A percentile compares a stretch with the other conserved stretches of the same genome.
Evolutionary conservation across 1,140 invertebrate genomes (phyloP).

Genomic region (Tetramorium simillimum): DNA sequence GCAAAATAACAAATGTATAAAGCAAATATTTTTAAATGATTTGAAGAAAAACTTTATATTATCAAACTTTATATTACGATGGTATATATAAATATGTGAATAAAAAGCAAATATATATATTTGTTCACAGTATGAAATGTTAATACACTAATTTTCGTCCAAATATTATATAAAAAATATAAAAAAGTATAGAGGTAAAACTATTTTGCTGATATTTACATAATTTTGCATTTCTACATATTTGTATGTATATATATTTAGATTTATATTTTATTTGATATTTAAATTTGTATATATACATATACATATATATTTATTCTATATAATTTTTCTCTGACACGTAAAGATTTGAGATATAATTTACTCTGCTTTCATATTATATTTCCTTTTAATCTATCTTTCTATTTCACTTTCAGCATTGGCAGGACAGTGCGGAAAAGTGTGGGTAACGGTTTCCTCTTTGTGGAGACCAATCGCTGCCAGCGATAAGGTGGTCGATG

Average conservation of each 20-base stretch:
- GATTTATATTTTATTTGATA: no score
- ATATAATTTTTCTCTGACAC: not conserved
- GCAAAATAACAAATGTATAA: not conserved
- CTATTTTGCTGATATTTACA: not conserved
- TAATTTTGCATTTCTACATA: not conserved
- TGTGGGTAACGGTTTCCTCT: constrained; percentile 84
- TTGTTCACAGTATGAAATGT: no score
- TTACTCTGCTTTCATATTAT: not conserved
- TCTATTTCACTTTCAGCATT: constrained; percentile 65
- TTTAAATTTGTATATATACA: no score
- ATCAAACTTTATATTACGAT: not conserved
- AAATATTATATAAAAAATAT: not conserved
- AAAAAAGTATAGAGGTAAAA: not conserved
- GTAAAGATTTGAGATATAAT: not conserved
- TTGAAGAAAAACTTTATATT: not conserved
- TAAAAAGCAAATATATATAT: no score
- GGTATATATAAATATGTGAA: no score
- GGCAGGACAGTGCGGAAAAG: constrained; percentile 76
- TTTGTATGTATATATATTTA: no score
- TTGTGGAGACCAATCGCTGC: constrained; percentile 80
- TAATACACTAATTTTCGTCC: not conserved
- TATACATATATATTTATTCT: no score
- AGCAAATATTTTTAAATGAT: not conserved
- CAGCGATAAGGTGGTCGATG: constrained; percentile 80
- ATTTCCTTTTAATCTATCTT: not conserved